These are phyloP conservation scores for Morelia viridis DNA, from an alignment of 2,797 vertebrate species.

Conservation along the genomic window DNA sequence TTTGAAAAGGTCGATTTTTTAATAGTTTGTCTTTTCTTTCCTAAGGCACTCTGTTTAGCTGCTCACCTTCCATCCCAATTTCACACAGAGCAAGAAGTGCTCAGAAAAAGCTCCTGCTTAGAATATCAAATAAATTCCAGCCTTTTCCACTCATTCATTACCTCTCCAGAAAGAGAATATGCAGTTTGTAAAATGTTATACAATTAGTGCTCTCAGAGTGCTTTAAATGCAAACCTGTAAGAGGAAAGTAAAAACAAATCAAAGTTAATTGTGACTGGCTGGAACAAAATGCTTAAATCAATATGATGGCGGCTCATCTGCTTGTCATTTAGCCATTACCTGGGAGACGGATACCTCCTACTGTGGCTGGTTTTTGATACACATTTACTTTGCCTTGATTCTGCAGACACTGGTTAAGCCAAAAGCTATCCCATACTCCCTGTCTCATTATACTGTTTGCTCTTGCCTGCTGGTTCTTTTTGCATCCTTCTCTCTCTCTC, in stretches of 20 bases:
- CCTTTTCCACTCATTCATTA: constrained; percentile 53
- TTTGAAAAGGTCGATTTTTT: constrained; percentile 12
- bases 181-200: constrained; percentile 67
- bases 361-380: constrained; percentile 67
- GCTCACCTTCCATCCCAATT: constrained; percentile 54
- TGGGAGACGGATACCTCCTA: constrained; percentile 70
- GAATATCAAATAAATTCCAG: constrained; percentile 45
- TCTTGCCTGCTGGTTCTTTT: constrained; percentile 50
- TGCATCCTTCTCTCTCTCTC: constrained; percentile 38
- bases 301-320: constrained; percentile 66
- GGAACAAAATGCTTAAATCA: constrained; percentile 78
- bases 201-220: constrained; percentile 63
- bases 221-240: constrained; percentile 72
- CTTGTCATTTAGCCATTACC: constrained; percentile 76
- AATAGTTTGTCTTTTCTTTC: background rate
- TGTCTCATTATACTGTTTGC: constrained; percentile 54
- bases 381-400: constrained; percentile 58
- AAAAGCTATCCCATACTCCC: constrained; percentile 48
- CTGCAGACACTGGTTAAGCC: constrained; percentile 30
- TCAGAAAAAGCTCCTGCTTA: constrained; percentile 24
- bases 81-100: constrained; percentile 37
- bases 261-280: constrained; percentile 79
- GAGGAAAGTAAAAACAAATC: constrained; percentile 75
- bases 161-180: constrained; percentile 55
- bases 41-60: constrained; percentile 25